Evolutionary conservation across 2,888 invertebrate genomes (phyloP), one percentile per base, ranked within the genome.

Genomic region (Caenorhabditis doughertyi): DNA sequence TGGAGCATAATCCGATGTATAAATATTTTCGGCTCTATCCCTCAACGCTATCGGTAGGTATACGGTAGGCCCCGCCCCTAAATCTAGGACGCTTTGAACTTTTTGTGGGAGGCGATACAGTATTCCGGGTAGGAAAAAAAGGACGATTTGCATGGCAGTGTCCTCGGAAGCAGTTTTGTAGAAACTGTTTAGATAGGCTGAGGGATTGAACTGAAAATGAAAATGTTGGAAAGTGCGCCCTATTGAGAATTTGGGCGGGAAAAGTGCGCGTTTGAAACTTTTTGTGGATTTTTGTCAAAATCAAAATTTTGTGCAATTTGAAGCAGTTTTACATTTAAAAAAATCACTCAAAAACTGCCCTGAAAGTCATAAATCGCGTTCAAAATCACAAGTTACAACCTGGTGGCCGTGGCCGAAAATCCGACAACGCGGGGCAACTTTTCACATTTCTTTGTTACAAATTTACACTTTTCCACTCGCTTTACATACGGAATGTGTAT

Each of bases 61-160:
- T 16, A 89, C 88, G 16, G 89, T 89, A 5, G 89, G 89, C 60
- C 91, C 91, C 35, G 90, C 91, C 3, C 91, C 91, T 16, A 91
- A 77, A 60, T 91, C 91, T 16, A 91, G 85, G 23, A 90, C 85
- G 8, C 84, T 86, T 42, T 74, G 82, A 32, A 91, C 84, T 55
- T 85, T 84, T 56, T 86, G 67, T 3, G 91, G 92, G n/a, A 91
- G 80, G 11, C 91, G 85, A 64, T 89, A 91, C 27, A 91, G 84
- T 16, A 92, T 89, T 42, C 91, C 92, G 18, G 91, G 92, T 5
- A 91, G 85, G 74, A 92, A 92, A 84, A 91, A 91, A 23, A 91
- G 87, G 5, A 91, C 90, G 18, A 87, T 84, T 65, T 90, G 89
- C 91, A 91, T 91, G 9, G 91, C 91, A 0, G 85, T 87, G 74